Base-by-base conservation (phyloP, 2,113 vertebrate genomes). In the Pteruthius melanotis region DNA sequence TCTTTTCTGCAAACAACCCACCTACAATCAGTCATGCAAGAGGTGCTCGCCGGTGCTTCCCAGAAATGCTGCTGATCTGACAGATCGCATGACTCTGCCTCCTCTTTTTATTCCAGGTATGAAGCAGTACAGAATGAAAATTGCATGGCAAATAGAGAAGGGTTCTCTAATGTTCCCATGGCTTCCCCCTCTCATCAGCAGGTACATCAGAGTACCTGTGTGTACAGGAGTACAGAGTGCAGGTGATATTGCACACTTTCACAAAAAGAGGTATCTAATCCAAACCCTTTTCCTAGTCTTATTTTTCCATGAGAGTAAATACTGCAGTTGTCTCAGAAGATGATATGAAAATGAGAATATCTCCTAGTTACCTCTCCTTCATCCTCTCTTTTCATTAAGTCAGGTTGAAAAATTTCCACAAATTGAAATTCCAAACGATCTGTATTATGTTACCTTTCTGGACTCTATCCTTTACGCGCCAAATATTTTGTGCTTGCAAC, bases 101-200 rank as follows among this genome's bases (percentile, higher is more conserved):
- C 59, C 50, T 94, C 59, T 66, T 83, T 78, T 93, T 54, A 53
- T 80, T 88, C 50, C 82, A 95, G 90, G 79, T 83, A 82, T 71
- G 57, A 72, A 77, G 31, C 45, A 61, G 40, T 10, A 74, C 5
- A n/a, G 44, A 92, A 59, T 82, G 24, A 65, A 77, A 42, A 87
- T 5, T 28, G 26, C 26, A 60, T 8, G n/a, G 49, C 39, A 81
- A 81, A 93, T 7, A 86, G 21, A n/a, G 37, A 53, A 69, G 19
- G 53, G 37, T 22, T 81, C 74, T 83, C 47, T 91, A 31, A 37
- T 9, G 40, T 10, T 85, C 57, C 61, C n/a, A 13, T 7, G 44
- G 57, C 40, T 82, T 85, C 22, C 26, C 53, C 45, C 50, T 28
- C 21, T 8, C 35, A 24, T 21, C 64, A 90, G 54, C 50, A 78